Evolutionary conservation across 2,888 invertebrate species (phyloP), one percentile per base, ranked within the genome.

Genomic region (Drosophila paranaensis): DNA sequence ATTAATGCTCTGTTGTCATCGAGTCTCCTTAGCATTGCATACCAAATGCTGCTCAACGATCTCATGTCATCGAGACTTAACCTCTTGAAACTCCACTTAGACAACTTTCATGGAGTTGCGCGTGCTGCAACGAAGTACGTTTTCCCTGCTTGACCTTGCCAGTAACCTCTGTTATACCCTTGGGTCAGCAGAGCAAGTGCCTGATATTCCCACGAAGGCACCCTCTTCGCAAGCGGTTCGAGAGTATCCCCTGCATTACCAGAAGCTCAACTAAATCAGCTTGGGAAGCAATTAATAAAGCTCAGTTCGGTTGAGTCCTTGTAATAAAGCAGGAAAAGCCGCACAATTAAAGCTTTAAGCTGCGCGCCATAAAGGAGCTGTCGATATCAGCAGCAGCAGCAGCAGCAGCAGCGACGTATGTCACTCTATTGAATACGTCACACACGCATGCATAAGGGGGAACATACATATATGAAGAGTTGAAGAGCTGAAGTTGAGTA

Each of bases 251-350:
- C 46, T 9, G 13, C 48, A 35, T 48, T 40, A 61, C 37, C 27
- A 25, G 42, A 40, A 25, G 57, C 54, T 55, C 50, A 62, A n/a
- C 53, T 11, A 73, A 69, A 53, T 51, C 62, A 58, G 60, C 57
- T 58, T 39, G 65, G 73, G 54, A 58, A 69, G 78, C 89, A 83
- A 83, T 83, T 88, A 83, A 83, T 83, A 83, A 86, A 81, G 87
- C 89, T 83, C 81, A 83, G 74, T 68, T 57, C 67, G 43, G 46
- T 40, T 39, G 86, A 88, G 89, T 71, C 84, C 43, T 35, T 71
- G 73, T 62, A 81, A 85, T 89, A 85, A 89, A 89, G 72, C 77
- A 87, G 69, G 81, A 65, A 73, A 85, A 85, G 89, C 84, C 71
- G 60, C 72, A 87, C 85, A 85, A 89, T 85, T 89, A 85, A 89